Conservation (phyloP, 1,140 invertebrate genomes). For the Lasaia peninsularis region DNA sequence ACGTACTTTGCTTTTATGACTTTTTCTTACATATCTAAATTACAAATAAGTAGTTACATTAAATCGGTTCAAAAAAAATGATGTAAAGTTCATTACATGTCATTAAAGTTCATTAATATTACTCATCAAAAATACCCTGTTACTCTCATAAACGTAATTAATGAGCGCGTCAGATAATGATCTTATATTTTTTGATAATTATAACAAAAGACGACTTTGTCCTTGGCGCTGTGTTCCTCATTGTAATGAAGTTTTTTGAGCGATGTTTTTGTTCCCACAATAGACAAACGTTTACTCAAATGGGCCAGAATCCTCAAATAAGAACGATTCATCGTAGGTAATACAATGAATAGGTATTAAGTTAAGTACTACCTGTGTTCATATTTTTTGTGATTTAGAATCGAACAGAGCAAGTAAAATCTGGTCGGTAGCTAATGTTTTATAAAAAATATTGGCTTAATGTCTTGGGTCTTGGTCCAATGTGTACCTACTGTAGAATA, state of each 20-base stretch:
- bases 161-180: background rate
- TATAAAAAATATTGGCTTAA: no score
- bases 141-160: background rate
- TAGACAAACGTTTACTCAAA: background rate
- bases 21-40: no score
- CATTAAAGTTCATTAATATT: background rate
- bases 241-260: constrained; percentile 14
- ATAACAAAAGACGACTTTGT: constrained; percentile 15
- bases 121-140: background rate
- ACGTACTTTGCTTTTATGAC: no score
- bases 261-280: background rate
- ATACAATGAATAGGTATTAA: background rate
- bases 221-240: constrained; percentile 17
- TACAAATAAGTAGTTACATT: background rate
- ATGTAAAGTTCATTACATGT: background rate
- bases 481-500: no score
- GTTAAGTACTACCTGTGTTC: no score
- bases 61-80: background rate
- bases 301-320: background rate
- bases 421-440: no score
- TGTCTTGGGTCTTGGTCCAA: no score
- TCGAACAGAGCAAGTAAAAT: no score
- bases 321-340: background rate
- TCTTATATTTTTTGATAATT: constrained; percentile 21
- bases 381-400: no score